phyloP scores from a whole-genome alignment of 2,888 invertebrate species.

The Nezara viridula region DNA sequence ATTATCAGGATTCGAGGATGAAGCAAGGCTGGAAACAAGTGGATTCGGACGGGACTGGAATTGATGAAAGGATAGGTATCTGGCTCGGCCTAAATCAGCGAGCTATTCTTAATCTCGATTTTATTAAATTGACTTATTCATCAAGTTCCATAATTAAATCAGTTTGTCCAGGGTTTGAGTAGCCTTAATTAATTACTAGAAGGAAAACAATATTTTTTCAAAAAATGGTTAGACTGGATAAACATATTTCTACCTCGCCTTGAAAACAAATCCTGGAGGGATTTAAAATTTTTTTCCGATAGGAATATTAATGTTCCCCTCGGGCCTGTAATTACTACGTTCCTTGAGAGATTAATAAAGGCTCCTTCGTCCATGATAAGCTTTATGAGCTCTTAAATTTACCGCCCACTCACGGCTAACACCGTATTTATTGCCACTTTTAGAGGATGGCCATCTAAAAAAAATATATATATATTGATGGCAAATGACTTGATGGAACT shows the following conservation, averaged over 20 bases:
- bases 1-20: too few relatives aligned
- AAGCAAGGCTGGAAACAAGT: too few relatives aligned
- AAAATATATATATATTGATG: neutral
- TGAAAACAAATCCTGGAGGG: neutral
- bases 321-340: neutral
- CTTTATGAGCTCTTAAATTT: neutral
- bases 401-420: neutral
- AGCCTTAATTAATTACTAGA: neutral
- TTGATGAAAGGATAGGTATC: too few relatives aligned
- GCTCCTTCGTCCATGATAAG: neutral
- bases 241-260: neutral
- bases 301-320: neutral
- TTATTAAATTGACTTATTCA: too few relatives aligned
- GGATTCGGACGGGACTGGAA: too few relatives aligned
- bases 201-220: neutral
- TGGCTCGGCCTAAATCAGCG: too few relatives aligned
- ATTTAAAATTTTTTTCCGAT: neutral
- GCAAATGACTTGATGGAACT: neutral
- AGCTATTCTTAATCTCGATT: too few relatives aligned
- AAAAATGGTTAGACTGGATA: neutral
- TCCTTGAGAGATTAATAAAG: slow-evolving; percentile 13
- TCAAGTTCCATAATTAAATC: too few relatives aligned
- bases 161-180: neutral
- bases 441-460: neutral
- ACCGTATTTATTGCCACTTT: neutral